Evolutionary conservation across 2,888 invertebrate genomes (phyloP).

Genomic region (Dryobotodes eremita): DNA sequence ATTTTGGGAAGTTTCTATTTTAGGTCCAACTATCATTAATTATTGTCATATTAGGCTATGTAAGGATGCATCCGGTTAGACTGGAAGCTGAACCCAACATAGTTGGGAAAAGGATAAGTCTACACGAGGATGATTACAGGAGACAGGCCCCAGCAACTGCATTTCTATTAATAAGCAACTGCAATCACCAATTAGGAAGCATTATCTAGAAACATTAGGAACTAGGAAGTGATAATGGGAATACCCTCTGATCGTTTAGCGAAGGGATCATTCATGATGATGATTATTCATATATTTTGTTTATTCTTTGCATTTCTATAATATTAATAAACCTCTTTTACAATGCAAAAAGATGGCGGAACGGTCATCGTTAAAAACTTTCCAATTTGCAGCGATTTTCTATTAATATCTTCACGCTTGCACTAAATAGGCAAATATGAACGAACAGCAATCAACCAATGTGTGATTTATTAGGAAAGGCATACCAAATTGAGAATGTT

Average conservation of each 20-base stretch:
- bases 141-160: neutral
- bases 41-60: neutral
- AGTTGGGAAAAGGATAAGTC: neutral
- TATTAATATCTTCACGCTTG: conserved; percentile 31
- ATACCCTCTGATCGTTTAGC: neutral
- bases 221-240: neutral
- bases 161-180: neutral
- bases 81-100: neutral
- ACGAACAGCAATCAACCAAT: conserved; percentile 25
- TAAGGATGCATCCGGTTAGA: neutral
- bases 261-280: neutral
- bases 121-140: neutral
- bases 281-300: neutral
- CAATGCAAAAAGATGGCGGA: conserved; percentile 3
- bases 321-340: neutral
- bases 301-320: neutral
- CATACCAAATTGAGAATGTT: conserved; percentile 55
- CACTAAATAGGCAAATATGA: conserved; percentile 20
- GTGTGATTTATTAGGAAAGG: conserved; percentile 48
- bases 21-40: neutral
- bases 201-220: neutral
- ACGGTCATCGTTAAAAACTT: conserved; percentile 33
- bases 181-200: neutral
- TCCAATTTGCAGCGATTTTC: conserved; percentile 33
- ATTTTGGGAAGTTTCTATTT: neutral